These are phyloP conservation scores for Hofmannophila pseudospretella DNA, from an alignment of 2,888 invertebrate species.

Conservation along the genomic window DNA sequence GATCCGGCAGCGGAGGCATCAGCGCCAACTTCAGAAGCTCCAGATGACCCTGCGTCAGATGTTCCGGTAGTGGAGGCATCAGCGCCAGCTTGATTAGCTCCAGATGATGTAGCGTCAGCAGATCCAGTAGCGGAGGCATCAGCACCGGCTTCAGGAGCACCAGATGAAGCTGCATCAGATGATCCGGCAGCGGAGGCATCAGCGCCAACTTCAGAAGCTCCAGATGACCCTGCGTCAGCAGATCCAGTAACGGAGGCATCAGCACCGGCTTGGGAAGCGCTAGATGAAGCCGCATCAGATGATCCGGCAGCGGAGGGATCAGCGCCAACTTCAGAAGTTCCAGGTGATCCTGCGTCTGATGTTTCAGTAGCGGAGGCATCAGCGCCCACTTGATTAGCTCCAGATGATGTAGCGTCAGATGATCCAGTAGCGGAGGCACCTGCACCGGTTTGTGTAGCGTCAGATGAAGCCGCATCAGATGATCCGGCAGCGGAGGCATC, in stretches of 20 bases:
- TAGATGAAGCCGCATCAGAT: neutral
- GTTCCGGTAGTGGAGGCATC: neutral
- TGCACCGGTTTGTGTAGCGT: neutral
- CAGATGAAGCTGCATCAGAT: neutral
- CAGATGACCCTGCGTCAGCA: neutral
- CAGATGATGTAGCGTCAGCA: neutral
- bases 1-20: neutral
- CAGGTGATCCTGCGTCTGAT: neutral
- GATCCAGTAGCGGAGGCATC: neutral
- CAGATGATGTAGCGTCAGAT: neutral
- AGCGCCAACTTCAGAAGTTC: neutral
- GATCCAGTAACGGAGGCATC: neutral
- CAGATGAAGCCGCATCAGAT: neutral
- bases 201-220: neutral
- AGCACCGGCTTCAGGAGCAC: neutral
- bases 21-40: conserved; percentile 1
- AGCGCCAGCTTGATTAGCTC: neutral
- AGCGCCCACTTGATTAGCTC: neutral
- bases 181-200: neutral
- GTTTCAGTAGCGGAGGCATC: neutral
- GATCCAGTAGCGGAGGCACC: neutral
- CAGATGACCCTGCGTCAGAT: neutral
- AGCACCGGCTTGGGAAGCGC: neutral
- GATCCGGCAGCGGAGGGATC: neutral
- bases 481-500: neutral